A percentile compares a stretch with the other conserved stretches of the same genome.
These are phyloP conservation scores for Pogonocichla stellata DNA, from an alignment of 2,113 vertebrate species.

Conservation along the genomic window DNA sequence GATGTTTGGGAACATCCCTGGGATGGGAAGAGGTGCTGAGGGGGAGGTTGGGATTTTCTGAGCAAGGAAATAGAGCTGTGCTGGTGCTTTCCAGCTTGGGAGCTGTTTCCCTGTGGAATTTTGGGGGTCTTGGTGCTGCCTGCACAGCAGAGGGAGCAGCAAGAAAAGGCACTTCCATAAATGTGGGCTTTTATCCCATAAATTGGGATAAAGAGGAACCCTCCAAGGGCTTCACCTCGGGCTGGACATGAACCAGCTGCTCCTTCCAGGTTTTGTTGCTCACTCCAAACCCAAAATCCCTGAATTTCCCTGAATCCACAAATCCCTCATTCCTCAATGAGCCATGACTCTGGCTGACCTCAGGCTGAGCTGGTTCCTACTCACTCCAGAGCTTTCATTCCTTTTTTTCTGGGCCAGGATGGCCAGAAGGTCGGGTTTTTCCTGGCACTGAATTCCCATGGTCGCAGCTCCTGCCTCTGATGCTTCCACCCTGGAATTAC, in stretches of 20 bases:
- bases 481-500: background rate
- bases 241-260: accelerated
- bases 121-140: accelerated
- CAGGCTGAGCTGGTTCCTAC: accelerated
- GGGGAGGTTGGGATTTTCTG: background rate
- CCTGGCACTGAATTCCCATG: background rate
- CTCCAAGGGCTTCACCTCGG: background rate
- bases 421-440: background rate
- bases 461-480: background rate
- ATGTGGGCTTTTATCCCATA: accelerated
- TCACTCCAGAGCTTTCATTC: background rate
- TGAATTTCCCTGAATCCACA: background rate
- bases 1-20: background rate
- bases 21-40: background rate
- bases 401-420: background rate
- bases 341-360: background rate
- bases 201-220: background rate
- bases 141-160: background rate
- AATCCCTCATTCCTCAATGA: accelerated
- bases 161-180: background rate
- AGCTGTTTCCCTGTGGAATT: accelerated
- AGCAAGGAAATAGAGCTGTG: accelerated
- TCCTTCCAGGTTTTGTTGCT: background rate
- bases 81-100: background rate
- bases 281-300: accelerated